Base-by-base conservation (phyloP, 2,113 vertebrate species). In the Brevimyrus niger region DNA sequence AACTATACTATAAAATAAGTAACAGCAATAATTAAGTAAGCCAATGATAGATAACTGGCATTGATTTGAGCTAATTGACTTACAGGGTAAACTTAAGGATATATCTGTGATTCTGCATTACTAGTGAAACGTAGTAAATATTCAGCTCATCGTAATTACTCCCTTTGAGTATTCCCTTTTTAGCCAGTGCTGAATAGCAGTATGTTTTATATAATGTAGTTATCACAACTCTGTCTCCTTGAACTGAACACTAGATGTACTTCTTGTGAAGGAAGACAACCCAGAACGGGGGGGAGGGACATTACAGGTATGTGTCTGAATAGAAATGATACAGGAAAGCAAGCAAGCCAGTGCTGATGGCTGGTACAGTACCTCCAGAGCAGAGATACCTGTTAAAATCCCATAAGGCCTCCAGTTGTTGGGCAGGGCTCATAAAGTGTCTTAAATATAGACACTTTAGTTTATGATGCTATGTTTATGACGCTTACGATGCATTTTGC, bases 191-290 rank as follows among this genome's bases (percentile, higher is more conserved):
- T 86, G 86, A 92, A 88, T 84, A 91, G 65, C 83, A 89, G n/a
- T 31, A 90, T 86, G n/a, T 19, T 2, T 38, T 92, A 55, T 93
- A 90, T 91, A 83, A 3, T 53, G 51, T 42, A 91, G 90, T 92
- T 95, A 93, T 50, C 89, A 92, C 82, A 95, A 92, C 1, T 92
- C 89, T 27, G 94, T 93, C 90, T 95, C 93, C 93, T 92, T 94
- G 42, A 90, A 95, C 65, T 92, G 69, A 73, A 93, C 76, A 65
- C 51, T 69, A 8, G 86, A 88, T 92, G 90, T 92, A 17, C 86
- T 92, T 90, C 86, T 38, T 61, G 93, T 92, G 65, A 89, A 89
- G 0, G 61, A 10, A 23, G 46, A 15, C 13, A 47, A 4, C 84
- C 91, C 92, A 94, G n/a, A 48, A 89, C 0, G 86, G 13, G n/a